A percentile compares a stretch with the other conserved stretches of the same genome.
Conservation (phyloP, 2,797 vertebrate species). For the Protosalanx chinensis region DNA sequence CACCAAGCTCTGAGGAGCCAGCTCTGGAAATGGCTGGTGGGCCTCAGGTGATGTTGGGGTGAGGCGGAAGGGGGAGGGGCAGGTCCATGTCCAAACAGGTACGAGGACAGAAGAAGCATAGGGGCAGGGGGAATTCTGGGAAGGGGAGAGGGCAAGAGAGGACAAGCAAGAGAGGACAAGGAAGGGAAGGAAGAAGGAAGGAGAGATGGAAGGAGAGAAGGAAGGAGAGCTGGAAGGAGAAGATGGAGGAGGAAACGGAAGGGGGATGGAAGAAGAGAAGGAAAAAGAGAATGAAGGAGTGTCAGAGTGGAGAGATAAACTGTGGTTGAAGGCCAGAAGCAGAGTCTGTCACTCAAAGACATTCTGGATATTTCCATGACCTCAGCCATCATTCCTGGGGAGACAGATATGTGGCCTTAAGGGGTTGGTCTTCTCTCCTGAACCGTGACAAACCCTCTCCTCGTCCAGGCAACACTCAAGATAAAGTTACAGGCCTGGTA, state of each 20-base stretch:
- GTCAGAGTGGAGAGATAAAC: too few species aligned
- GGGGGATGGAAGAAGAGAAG: conserved; percentile 22
- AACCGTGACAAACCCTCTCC: too few species aligned
- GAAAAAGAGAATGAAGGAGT: not conserved
- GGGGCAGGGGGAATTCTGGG: conserved; percentile 8
- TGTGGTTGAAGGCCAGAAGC: too few species aligned
- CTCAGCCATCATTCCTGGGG: too few species aligned
- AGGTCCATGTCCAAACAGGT: not conserved
- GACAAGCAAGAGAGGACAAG: conserved; percentile 42
- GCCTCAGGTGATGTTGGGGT: not conserved
- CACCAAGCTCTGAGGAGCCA: too few species aligned
- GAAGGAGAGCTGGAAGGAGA: not conserved
- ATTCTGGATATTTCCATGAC: too few species aligned
- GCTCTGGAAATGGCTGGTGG: too few species aligned
- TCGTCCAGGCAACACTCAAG: too few species aligned
- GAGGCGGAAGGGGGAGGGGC: not conserved
- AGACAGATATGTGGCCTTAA: too few species aligned
- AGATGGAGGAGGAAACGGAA: conserved; percentile 9
- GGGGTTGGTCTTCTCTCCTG: too few species aligned
- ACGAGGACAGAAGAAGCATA: not conserved
- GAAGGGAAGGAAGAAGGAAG: not conserved
- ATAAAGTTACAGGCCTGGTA: too few species aligned
- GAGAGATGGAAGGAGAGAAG: conserved; percentile 47
- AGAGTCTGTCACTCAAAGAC: too few species aligned
- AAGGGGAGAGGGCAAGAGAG: conserved; percentile 21